phyloP scores from a whole-genome alignment of 2,797 vertebrate genomes.

The Xenops minutus region DNA sequence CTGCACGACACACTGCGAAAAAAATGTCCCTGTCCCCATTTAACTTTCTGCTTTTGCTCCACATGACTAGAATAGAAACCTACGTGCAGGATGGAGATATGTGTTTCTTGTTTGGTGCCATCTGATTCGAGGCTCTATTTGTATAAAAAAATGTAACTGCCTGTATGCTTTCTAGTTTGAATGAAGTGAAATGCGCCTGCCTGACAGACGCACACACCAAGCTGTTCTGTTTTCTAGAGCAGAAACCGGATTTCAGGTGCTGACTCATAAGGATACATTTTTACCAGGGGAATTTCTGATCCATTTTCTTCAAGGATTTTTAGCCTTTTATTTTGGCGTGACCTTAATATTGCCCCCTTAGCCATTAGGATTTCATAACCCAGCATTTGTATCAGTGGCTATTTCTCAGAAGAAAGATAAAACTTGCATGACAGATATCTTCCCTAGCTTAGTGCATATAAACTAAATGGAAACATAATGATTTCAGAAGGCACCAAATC shows the following conservation, averaged over 20 bases:
- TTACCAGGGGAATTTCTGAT: slow-evolving; percentile 56
- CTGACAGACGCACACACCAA: slow-evolving; percentile 32
- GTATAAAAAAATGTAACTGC: slow-evolving; percentile 17
- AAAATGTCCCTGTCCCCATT: slow-evolving; percentile 67
- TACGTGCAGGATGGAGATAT: slow-evolving; percentile 2
- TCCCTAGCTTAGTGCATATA: neutral
- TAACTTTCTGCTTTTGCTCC: slow-evolving; percentile 67
- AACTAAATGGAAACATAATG: neutral
- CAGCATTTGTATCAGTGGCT: neutral
- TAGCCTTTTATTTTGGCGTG: neutral
- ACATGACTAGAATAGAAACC: slow-evolving; percentile 57
- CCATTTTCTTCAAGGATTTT: slow-evolving; percentile 56
- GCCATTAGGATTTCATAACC: neutral
- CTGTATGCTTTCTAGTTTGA: slow-evolving; percentile 29
- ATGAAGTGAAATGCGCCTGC: slow-evolving; percentile 20
- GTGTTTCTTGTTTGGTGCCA: slow-evolving; percentile 29
- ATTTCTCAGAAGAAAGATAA: slow-evolving; percentile 14
- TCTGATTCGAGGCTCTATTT: slow-evolving; percentile 51
- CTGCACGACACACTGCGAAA: slow-evolving; percentile 38
- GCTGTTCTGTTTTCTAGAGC: slow-evolving; percentile 66
- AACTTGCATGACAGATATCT: neutral
- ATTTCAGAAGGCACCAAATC: neutral
- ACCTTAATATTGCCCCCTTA: slow-evolving; percentile 10
- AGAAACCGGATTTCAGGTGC: slow-evolving; percentile 61
- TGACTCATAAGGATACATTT: slow-evolving; percentile 59